Base-by-base conservation (phyloP, 2,797 vertebrate species). In the Huso huso region DNA sequence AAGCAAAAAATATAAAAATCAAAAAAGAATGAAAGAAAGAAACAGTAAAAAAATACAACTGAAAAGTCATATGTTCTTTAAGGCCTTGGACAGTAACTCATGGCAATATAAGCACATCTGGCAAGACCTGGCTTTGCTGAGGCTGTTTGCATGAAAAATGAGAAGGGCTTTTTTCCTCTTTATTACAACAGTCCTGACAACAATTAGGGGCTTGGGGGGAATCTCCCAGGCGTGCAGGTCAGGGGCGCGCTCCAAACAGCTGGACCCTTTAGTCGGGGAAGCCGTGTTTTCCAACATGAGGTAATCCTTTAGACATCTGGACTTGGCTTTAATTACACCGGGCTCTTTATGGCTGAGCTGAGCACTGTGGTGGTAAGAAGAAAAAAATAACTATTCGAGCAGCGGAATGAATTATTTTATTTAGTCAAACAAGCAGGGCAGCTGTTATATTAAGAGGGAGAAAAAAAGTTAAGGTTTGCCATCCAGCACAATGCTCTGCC, bases 291-390 rank as follows among this genome's bases (percentile, higher is more conserved):
- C 75, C 68, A 66, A 73, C 73, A 75, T 86, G 85, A 88, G 79
- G 81, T 86, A 82, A 87, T 81, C 77, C 75, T 71, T 82, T 72
- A 83, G 78, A 82, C 83, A 85, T 87, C 78, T 84, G 81, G 81
- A 84, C 82, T 79, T 81, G 83, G 78, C 86, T 87, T 77, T 86
- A 82, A 85, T 89, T 85, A 86, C 81, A 83, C 83, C 85, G 84
- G 78, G 84, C 79, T 79, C 59, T 61, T 50, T 67, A 52, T 13
- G 68, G 63, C 62, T 51, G 62, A 51, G 77, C 74, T 68, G 76
- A 75, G 80, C 84, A 84, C 83, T 4, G 65, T 23, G 18, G 37
- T 79, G 81, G 80, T 80, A 78, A 63, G 37, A 37, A 37, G 37
- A 37, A 37, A 37, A 37, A 37, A 37, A 70, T 6, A 62, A 53